Conservation (phyloP, 2,888 invertebrate genomes). For the Sphecodes monilicornis region DNA sequence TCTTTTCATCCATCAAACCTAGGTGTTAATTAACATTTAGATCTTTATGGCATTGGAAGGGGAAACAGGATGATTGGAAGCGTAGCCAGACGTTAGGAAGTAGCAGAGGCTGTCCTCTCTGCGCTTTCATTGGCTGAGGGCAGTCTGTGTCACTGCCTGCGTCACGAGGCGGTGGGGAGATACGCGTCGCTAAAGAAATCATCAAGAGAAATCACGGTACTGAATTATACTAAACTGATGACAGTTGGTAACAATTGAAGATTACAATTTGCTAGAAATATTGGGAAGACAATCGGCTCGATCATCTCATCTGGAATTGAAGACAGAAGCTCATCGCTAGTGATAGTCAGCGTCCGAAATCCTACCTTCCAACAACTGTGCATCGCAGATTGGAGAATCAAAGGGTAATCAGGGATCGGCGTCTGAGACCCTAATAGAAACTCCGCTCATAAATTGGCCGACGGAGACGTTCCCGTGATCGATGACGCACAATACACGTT, state of each 20-base stretch:
- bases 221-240: background rate
- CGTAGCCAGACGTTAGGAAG: background rate
- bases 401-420: background rate
- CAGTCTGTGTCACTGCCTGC: background rate
- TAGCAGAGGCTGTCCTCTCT: background rate
- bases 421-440: slow-evolving; percentile 52
- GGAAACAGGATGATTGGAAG: background rate
- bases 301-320: no score
- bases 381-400: background rate
- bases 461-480: slow-evolving; percentile 51
- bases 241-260: no score
- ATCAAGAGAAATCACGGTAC: background rate
- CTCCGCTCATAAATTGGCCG: slow-evolving; percentile 53
- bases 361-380: background rate
- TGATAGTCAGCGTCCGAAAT: background rate
- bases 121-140: background rate
- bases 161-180: background rate
- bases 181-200: background rate
- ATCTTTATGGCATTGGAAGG: background rate
- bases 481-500: slow-evolving; percentile 50
- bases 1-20: background rate
- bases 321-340: background rate
- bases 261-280: no score
- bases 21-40: background rate
- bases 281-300: background rate